Evolutionary conservation across 2,888 invertebrate species (phyloP).

Genomic region (Ganaspis brasiliensis): DNA sequence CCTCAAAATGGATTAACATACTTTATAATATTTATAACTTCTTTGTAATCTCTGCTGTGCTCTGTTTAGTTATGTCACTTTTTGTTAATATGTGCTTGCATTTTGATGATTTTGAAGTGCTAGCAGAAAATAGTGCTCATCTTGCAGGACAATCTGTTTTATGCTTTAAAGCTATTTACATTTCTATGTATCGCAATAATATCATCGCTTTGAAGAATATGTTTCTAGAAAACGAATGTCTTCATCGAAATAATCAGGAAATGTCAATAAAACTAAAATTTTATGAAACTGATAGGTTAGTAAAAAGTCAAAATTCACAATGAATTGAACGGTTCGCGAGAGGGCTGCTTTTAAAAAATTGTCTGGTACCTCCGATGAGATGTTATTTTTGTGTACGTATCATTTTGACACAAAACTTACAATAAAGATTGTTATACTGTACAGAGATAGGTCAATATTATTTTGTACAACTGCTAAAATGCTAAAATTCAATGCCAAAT

Average conservation of each 20-base stretch:
- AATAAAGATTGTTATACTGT: too few relatives aligned
- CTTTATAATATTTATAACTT: conserved; percentile 7
- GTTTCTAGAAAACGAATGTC: neutral
- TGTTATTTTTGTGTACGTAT: too few relatives aligned
- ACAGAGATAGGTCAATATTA: too few relatives aligned
- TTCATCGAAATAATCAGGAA: neutral
- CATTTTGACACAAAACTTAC: too few relatives aligned
- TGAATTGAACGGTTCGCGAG: too few relatives aligned
- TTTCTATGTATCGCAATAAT: neutral
- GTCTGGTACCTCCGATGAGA: too few relatives aligned
- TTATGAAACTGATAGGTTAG: neutral
- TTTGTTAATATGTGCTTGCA: neutral
- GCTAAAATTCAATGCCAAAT: too few relatives aligned
- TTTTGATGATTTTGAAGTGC: neutral
- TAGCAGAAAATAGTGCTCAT: neutral
- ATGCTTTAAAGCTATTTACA: neutral
- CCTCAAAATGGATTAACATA: neutral
- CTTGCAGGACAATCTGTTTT: neutral
- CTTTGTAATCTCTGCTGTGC: neutral
- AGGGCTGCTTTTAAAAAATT: too few relatives aligned
- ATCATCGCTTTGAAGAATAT: neutral
- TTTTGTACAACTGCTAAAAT: too few relatives aligned
- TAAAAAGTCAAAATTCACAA: too few relatives aligned
- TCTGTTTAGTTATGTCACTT: neutral
- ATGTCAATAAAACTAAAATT: neutral